Base-by-base conservation (phyloP, 2,797 vertebrate genomes). In the Eremophila alpestris region DNA sequence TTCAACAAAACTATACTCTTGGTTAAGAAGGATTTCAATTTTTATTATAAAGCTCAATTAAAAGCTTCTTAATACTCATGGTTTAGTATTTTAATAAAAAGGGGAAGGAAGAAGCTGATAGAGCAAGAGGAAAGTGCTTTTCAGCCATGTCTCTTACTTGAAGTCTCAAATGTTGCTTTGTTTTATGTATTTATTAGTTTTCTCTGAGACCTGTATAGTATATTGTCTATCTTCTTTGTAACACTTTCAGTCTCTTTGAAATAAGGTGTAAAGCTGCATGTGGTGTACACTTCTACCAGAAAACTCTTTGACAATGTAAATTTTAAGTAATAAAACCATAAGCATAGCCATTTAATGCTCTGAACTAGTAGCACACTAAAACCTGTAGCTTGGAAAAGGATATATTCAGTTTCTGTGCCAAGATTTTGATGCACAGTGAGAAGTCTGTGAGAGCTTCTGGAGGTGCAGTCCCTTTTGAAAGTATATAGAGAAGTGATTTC, bases 51-150 rank as follows among this genome's bases (percentile, higher is more conserved):
- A 91, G 89, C 71, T 96, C 96, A 97, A 95, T 96, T 94, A 97
- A 94, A 87, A 95, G 59, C 90, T 90, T 13, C 91, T 96, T 97
- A 97, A 97, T 97, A 74, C 96, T 93, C 71, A 30, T 83, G 95
- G 95, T 97, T 97, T 97, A 96, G 93, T 91, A 51, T 87, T 97
- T 97, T 96, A 97, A 97, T 97, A 94, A 97, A 97, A 93, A 96
- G 43, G 58, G 93, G 93, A 95, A 86, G 3, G 36, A 40, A 87
- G 80, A 79, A 89, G 77, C 80, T 90, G 79, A 65, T 63, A 84
- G 83, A 90, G 83, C 54, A 87, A 89, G 74, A 95, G 36, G 13
- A 74, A 81, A 83, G 65, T 89, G 27, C 75, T 93, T 93, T 92
- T 95, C 71, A 94, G 82, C 59, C 65, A 36, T 84, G 68, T 55